Percentiles rank a stretch among this genome's conserved stretches.
phyloP scores from a whole-genome alignment of 1,140 invertebrate genomes.

The Heliothis subflexa region DNA sequence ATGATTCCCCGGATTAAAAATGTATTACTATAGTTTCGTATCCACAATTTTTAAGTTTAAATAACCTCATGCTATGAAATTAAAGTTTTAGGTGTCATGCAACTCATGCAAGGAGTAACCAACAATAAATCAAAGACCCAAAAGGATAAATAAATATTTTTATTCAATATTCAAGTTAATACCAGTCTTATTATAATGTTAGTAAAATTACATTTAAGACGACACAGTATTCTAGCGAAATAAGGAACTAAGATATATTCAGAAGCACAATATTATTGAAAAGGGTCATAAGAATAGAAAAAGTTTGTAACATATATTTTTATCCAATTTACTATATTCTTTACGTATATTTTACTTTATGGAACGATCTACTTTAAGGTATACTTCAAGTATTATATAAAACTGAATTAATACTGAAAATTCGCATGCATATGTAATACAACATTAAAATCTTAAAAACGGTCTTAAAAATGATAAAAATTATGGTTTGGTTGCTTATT shows the following conservation, averaged over 20 bases:
- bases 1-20: too few relatives aligned
- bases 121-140: conserved; percentile 72
- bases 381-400: too few relatives aligned
- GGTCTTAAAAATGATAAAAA: background rate
- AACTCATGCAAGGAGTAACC: conserved; percentile 55
- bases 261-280: conserved; percentile 2
- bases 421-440: background rate
- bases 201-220: conserved; percentile 49
- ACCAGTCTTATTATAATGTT: conserved; percentile 65
- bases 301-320: background rate
- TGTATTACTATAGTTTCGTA: too few relatives aligned
- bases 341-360: too few relatives aligned
- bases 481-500: background rate
- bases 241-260: conserved; percentile 13
- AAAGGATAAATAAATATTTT: conserved; percentile 72
- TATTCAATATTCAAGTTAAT: conserved; percentile 68
- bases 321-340: background rate
- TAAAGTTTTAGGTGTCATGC: conserved; percentile 49
- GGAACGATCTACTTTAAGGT: too few relatives aligned
- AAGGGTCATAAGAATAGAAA: conserved; percentile 11
- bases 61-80: conserved; percentile 1
- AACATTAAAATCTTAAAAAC: background rate
- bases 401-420: background rate
- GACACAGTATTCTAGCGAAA: conserved; percentile 40
- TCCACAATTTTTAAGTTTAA: background rate